These are phyloP conservation scores for Tetrao urogallus DNA, from an alignment of 2,113 vertebrate genomes.

Conservation along the genomic window DNA sequence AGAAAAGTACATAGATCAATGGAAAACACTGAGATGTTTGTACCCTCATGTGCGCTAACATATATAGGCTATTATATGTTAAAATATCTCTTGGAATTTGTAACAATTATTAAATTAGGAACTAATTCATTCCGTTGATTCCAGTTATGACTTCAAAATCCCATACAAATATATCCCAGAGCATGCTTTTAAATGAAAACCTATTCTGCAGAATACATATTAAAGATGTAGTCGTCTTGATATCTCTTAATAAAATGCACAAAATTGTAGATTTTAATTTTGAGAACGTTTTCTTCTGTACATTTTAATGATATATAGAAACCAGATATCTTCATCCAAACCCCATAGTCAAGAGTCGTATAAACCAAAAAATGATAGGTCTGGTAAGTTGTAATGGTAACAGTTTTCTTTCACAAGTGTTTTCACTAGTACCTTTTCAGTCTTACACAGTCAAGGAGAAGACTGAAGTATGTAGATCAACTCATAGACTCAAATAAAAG, in stretches of 20 bases:
- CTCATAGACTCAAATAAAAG: neutral
- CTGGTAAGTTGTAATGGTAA: neutral
- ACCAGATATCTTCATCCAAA: neutral
- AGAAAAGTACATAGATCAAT: neutral
- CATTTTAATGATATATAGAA: neutral
- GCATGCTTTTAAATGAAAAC: neutral
- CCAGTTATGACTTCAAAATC: slow-evolving; percentile 1
- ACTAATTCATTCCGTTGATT: neutral
- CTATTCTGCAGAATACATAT: neutral
- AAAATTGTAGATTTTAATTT: neutral
- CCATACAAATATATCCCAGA: neutral
- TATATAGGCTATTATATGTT: neutral
- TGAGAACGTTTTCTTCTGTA: neutral
- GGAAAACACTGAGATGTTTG: neutral
- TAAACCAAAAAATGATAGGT: neutral
- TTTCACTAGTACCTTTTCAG: neutral
- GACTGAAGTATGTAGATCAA: neutral
- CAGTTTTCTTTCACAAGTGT: neutral
- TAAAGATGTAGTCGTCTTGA: neutral
- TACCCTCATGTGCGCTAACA: neutral
- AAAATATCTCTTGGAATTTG: neutral
- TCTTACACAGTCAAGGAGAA: neutral
- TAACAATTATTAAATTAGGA: neutral
- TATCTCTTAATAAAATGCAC: neutral
- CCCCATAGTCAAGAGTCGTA: neutral